phyloP scores from a whole-genome alignment of 2,113 vertebrate species.

The Lamprotornis superbus region DNA sequence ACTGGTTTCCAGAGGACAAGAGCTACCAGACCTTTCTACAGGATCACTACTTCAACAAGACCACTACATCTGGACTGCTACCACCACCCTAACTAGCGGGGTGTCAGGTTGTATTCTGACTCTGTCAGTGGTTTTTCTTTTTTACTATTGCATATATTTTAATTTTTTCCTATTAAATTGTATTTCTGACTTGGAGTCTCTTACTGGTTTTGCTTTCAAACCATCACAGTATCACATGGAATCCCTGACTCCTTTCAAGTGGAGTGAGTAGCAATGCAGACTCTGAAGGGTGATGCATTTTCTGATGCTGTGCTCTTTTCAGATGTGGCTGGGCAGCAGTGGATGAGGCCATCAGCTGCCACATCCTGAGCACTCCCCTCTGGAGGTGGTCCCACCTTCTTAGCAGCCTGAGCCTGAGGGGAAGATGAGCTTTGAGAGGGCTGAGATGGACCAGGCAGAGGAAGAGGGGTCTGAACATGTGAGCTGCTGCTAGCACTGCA shows the following conservation, averaged over 20 bases:
- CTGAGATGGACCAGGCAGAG: background rate
- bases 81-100: too few species aligned
- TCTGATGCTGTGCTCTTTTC: background rate
- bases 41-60: too few species aligned
- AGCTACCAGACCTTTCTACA: too few species aligned
- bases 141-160: too few species aligned
- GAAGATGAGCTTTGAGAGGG: background rate
- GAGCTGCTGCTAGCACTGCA: background rate
- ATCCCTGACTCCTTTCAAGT: background rate
- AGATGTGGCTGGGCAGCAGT: background rate
- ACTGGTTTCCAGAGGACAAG: too few species aligned
- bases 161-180: too few species aligned
- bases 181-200: too few species aligned
- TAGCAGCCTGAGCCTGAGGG: fast-evolving
- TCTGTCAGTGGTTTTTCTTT: too few species aligned
- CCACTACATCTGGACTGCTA: too few species aligned
- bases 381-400: background rate
- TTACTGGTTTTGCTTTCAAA: too few species aligned
- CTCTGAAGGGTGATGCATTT: background rate
- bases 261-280: background rate
- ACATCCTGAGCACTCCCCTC: background rate
- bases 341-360: background rate
- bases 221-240: background rate
- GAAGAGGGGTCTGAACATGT: background rate
- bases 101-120: too few species aligned